These are phyloP conservation scores for Stomorhina lunata DNA, from an alignment of 2,888 invertebrate genomes.

Conservation along the genomic window DNA sequence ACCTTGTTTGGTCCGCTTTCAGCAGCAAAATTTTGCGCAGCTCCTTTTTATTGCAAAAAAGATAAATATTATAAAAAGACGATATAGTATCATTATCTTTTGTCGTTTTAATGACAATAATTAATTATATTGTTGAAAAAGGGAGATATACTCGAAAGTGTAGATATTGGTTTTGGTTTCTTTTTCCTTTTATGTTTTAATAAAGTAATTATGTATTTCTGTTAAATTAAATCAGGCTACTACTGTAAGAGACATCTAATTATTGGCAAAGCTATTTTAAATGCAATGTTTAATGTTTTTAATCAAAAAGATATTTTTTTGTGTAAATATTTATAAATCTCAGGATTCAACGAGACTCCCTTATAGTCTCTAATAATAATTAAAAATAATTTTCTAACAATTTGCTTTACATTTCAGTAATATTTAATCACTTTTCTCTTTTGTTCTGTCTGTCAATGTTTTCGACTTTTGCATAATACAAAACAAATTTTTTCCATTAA, in stretches of 20 bases:
- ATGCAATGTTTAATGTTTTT: no score
- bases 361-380: no score
- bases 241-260: neutral
- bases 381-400: neutral
- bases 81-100: constrained; percentile 43
- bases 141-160: neutral
- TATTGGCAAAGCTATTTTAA: no score
- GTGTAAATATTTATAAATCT: no score
- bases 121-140: constrained; percentile 37
- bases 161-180: neutral
- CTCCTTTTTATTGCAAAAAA: constrained; percentile 23
- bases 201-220: neutral
- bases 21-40: neutral
- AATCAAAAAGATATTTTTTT: no score
- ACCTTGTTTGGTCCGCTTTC: constrained; percentile 26
- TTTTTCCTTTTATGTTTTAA: neutral
- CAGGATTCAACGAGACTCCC: no score
- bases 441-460: neutral
- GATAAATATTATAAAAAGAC: constrained; percentile 27
- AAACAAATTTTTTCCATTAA: neutral
- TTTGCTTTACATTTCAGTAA: constrained; percentile 2
- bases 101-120: constrained; percentile 52
- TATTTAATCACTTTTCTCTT: constrained; percentile 13
- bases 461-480: neutral
- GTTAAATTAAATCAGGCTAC: no score